Conservation (phyloP, 2,113 vertebrate genomes). For the Aphyosemion australe region DNA sequence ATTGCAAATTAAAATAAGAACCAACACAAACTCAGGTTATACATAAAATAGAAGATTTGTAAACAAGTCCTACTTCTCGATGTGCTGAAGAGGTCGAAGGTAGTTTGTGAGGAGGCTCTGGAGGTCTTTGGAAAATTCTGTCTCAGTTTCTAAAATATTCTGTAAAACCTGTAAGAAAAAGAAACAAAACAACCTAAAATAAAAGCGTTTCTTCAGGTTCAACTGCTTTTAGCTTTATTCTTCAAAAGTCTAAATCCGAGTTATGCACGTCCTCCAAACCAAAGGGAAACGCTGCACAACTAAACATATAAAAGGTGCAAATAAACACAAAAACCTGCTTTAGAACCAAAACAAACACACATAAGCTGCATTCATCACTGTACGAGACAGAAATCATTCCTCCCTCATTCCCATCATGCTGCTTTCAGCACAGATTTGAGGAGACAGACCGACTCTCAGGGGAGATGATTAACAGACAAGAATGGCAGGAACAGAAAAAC, state of each 20-base stretch:
- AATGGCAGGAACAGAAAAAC: not conserved
- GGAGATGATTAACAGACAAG: not conserved
- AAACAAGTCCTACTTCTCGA: conserved; percentile 87
- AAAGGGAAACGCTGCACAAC: not conserved
- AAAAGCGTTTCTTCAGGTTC: no score
- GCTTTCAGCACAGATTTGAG: not conserved
- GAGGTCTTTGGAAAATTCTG: conserved; percentile 95
- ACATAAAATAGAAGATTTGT: not conserved
- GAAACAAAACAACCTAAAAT: not conserved
- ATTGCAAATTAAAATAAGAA: no score
- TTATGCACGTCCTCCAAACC: no score
- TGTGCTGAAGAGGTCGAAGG: conserved; percentile 89
- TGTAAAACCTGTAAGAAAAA: conserved; percentile 89
- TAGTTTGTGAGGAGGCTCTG: conserved; percentile 93
- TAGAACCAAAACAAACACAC: not conserved
- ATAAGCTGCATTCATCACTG: no score
- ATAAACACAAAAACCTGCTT: not conserved
- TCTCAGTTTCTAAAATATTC: conserved; percentile 99
- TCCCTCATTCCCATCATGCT: not conserved
- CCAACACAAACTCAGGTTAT: not conserved
- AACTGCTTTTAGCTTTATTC: no score
- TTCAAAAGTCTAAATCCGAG: not conserved
- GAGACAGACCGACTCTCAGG: not conserved
- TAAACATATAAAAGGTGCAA: not conserved
- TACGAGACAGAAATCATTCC: no score